Base-by-base conservation (phyloP, 2,888 invertebrate species). In the Artemia sinica region DNA sequence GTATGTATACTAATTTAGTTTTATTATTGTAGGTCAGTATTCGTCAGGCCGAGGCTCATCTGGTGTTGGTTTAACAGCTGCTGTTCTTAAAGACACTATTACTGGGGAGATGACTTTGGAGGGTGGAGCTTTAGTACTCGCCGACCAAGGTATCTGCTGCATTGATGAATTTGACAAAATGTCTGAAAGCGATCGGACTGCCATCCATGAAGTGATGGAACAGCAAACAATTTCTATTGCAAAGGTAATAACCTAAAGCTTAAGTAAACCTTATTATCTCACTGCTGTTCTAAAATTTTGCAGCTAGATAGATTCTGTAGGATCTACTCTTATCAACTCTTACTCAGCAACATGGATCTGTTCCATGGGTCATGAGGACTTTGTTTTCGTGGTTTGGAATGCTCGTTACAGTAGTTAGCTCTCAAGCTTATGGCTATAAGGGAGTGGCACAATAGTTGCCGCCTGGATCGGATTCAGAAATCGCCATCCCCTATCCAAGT, bases 131-230 rank as follows among this genome's bases (percentile, higher is more conserved):
- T 80, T 99, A 50, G 97, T 97, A 52, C 79, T 97, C 72, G 95
- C 96, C 1, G 96, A 97, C 80, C 89, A 91, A 77, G 96, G 96
- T 68, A 89, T 95, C 70, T 98, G 98, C 78, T 98, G 97, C 79
- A 98, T 99, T 77, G 98, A 99, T 78, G 98, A 99, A 81, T 99
- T 99, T 78, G 98, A 99, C 81, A 99, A 98, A 81, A 96, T 98
- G 97, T 90, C 93, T 67, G 97, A 98, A 73, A 79, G 80, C 65
- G 97, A 98, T 79, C 84, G 95, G 75, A 93, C 93, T 0, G 91
- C 95, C 69, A 94, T 96, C 74, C 95, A 96, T 78, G 95, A 96
- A 81, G 95, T 95, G 63, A 94, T 94, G 94, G 98, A 98, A 80
- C 98, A 99, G 76, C 98, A 99, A 81, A 99, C 98, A 13, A 96